phyloP scores from a whole-genome alignment of 1,140 invertebrate species.

The Rhynchophorus ferrugineus region DNA sequence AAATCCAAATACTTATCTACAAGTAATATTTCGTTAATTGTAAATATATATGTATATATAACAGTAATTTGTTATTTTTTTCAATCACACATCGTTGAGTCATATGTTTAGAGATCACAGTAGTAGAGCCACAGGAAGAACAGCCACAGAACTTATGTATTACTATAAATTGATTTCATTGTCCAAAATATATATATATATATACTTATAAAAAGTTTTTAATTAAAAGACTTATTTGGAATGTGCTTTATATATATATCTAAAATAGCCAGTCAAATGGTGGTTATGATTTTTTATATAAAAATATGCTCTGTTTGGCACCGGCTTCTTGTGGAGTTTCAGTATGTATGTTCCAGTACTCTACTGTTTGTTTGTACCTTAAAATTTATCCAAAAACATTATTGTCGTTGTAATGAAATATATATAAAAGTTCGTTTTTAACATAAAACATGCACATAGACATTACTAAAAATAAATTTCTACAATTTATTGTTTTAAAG shows the following conservation, averaged over 20 bases:
- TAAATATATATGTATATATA: not conserved
- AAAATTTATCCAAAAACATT: not conserved
- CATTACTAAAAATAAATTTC: too few relatives aligned
- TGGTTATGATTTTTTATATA: not conserved
- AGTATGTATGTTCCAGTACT: not conserved
- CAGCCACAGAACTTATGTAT: constrained; percentile 20
- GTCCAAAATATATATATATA: constrained; percentile 12
- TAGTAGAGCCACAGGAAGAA: constrained; percentile 38
- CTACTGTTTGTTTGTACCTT: not conserved
- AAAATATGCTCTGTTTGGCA: not conserved
- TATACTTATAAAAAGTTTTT: not conserved
- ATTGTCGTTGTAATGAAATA: not conserved
- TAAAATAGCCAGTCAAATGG: too few relatives aligned
- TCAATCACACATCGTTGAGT: constrained; percentile 37
- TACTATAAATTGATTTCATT: constrained; percentile 8
- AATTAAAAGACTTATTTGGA: not conserved
- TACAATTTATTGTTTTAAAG: constrained; percentile 4
- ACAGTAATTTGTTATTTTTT: not conserved
- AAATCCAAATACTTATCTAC: not conserved
- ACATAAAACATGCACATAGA: too few relatives aligned
- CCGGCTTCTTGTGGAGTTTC: not conserved
- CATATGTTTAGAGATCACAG: constrained; percentile 40
- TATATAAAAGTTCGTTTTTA: not conserved
- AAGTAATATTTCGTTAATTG: not conserved
- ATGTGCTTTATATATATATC: not conserved